A percentile compares a stretch with the other conserved stretches of the same genome.
Evolutionary conservation across 2,888 invertebrate genomes (phyloP).

Genomic region (Ethmia dodecea): DNA sequence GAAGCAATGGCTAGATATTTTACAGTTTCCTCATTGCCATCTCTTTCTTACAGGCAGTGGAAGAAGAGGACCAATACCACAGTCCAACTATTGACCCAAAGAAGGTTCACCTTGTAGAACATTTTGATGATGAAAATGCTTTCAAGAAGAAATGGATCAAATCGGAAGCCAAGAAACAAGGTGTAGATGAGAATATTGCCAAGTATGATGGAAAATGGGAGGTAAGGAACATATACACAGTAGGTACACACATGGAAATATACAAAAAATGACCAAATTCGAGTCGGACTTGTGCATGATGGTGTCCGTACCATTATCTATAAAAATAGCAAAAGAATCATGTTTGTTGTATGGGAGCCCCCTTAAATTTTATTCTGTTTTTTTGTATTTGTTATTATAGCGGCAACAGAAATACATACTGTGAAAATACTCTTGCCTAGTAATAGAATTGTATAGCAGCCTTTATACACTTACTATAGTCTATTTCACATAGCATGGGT

Average conservation of each 20-base stretch:
- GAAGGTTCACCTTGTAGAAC: conserved; percentile 86
- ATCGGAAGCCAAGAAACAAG: conserved; percentile 95
- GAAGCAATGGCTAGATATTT: no score
- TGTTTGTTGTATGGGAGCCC: no score
- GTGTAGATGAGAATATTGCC: conserved; percentile 90
- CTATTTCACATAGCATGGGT: no score
- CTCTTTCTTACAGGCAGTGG: conserved; percentile 30
- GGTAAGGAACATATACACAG: conserved; percentile 31
- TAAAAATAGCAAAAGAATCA: background rate
- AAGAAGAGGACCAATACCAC: conserved; percentile 78
- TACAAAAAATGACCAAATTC: background rate
- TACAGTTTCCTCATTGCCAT: no score
- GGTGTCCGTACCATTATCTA: background rate
- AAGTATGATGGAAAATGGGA: conserved; percentile 95
- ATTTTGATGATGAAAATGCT: conserved; percentile 87
- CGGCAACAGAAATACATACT: no score
- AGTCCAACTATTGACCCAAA: conserved; percentile 83
- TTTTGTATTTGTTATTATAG: no score
- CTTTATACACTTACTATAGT: no score
- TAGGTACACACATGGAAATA: background rate
- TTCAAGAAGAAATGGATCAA: conserved; percentile 90
- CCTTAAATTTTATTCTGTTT: no score
- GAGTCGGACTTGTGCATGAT: no score
- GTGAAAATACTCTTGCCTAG: conserved; percentile 6
- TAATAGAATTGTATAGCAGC: no score